These are phyloP conservation scores for Edolisoma coerulescens DNA, from an alignment of 2,113 vertebrate species.

Conservation along the genomic window DNA sequence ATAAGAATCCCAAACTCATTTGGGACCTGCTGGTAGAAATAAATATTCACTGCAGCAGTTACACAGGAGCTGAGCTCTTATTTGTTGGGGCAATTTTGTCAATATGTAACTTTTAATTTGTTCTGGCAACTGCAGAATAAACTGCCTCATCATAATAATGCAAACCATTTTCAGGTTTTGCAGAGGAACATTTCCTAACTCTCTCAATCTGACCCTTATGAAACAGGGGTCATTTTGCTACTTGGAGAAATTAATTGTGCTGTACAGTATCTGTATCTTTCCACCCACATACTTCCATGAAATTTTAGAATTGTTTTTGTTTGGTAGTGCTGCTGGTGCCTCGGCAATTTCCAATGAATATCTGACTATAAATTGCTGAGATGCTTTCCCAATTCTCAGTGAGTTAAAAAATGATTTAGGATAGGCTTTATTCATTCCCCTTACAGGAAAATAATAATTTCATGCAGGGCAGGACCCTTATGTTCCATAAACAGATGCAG, in stretches of 20 bases:
- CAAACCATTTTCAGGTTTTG: not conserved
- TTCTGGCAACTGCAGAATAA: not conserved
- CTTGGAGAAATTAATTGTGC: slow-evolving; percentile 22
- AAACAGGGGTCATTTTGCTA: not conserved
- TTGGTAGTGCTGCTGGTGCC: not conserved
- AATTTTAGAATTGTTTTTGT: not conserved
- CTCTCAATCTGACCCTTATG: not conserved
- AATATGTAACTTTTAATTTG: not conserved
- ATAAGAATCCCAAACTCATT: not conserved
- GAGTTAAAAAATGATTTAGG: not conserved
- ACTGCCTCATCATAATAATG: not conserved
- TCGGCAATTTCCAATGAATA: not conserved
- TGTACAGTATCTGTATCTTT: not conserved
- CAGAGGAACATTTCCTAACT: not conserved
- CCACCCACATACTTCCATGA: not conserved
- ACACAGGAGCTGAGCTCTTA: not conserved
- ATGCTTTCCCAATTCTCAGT: not conserved
- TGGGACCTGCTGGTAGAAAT: not conserved
- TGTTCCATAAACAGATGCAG: not conserved
- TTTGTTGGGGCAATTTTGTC: not conserved
- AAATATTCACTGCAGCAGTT: not conserved
- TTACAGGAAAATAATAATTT: not conserved
- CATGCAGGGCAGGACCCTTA: not conserved
- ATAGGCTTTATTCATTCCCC: not conserved
- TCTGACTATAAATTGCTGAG: not conserved